Evolutionary conservation across 92 coral and sea anemone species (phyloP).

Genomic region (Nematostella vectensis): DNA sequence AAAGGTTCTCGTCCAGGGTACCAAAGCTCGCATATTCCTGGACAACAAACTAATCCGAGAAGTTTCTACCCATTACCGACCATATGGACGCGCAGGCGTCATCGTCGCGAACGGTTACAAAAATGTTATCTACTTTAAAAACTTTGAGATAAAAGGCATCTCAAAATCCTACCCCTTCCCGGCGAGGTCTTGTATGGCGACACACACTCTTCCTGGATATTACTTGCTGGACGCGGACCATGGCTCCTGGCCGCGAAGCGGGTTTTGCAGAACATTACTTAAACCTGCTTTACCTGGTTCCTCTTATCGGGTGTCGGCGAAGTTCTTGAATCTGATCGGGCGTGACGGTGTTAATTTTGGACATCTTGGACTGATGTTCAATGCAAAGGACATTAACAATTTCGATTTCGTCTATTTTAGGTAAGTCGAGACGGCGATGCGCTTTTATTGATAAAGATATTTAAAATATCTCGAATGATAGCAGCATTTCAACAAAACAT

Average conservation of each 20-base stretch:
- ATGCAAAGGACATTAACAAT: conserved; percentile 9
- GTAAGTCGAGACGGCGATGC: too few relatives aligned
- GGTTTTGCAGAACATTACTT: conserved; percentile 12
- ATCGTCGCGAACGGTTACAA: conserved; percentile 4
- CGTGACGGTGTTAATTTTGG: background rate
- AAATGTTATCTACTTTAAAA: background rate
- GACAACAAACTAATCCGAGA: background rate
- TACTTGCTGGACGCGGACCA: background rate
- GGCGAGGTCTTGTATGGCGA: background rate
- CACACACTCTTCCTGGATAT: background rate
- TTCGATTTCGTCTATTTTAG: conserved; percentile 11
- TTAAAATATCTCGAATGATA: too few relatives aligned
- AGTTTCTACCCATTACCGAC: background rate
- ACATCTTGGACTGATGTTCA: conserved; percentile 12
- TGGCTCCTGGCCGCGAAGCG: conserved; percentile 6
- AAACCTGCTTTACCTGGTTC: background rate
- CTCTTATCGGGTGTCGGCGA: conserved; percentile 1
- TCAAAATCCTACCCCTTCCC: background rate
- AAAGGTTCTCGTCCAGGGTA: conserved; percentile 14
- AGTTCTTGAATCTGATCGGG: background rate
- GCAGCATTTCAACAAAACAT: too few relatives aligned
- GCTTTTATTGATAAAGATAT: too few relatives aligned
- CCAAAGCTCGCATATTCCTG: background rate
- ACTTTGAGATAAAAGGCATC: background rate
- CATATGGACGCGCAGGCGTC: background rate